Conservation (phyloP, 2,888 invertebrate species). For the Platypus cylindrus region DNA sequence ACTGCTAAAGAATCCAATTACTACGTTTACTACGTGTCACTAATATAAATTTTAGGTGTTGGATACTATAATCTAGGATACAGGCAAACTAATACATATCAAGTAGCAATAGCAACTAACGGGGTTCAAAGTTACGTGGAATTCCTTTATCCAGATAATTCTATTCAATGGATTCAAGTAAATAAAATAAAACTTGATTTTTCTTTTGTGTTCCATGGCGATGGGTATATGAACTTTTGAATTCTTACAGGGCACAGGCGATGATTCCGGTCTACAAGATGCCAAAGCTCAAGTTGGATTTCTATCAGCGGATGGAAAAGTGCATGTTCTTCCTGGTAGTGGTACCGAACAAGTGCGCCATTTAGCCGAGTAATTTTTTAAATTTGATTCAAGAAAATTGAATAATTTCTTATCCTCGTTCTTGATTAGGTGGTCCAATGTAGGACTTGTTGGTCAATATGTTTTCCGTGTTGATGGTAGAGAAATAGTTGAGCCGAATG, state of each 20-base stretch:
- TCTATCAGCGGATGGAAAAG: constrained; percentile 68
- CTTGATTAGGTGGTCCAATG: constrained; percentile 67
- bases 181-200: not conserved
- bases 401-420: not conserved
- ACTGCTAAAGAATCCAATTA: not conserved
- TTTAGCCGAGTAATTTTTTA: constrained; percentile 53
- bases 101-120: constrained; percentile 61
- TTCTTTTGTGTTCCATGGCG: not conserved
- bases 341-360: constrained; percentile 81
- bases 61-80: constrained; percentile 56
- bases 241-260: constrained; percentile 57
- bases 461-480: constrained; percentile 71
- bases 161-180: constrained; percentile 80
- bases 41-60: constrained; percentile 41
- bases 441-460: constrained; percentile 74
- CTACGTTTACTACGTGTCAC: not conserved
- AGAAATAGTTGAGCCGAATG: constrained; percentile 58
- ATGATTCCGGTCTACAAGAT: constrained; percentile 67
- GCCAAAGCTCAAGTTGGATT: constrained; percentile 91
- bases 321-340: constrained; percentile 68
- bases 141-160: constrained; percentile 74
- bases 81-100: constrained; percentile 78
- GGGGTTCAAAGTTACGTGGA: constrained; percentile 73
- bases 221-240: not conserved
- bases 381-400: not conserved